Conservation (phyloP, 2,797 vertebrate species). For the Mormyrops attenuatus region DNA sequence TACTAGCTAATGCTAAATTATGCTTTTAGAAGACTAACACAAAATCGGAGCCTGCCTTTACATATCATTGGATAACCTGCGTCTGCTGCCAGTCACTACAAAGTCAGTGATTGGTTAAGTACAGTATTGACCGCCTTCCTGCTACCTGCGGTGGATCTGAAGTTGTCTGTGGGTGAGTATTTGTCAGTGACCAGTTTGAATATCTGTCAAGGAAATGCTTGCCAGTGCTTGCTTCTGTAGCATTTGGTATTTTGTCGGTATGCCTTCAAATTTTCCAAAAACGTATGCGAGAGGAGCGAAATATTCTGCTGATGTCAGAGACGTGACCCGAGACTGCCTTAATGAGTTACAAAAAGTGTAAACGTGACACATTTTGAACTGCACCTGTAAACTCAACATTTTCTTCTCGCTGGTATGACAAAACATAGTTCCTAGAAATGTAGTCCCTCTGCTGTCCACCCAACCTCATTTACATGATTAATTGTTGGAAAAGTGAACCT, state of each 20-base stretch:
- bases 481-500: not conserved
- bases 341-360: constrained; percentile 13
- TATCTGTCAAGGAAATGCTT: not conserved
- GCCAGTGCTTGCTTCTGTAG: not conserved
- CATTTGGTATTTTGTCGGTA: not conserved
- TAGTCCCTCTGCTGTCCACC: not conserved
- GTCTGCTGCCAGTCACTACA: not conserved
- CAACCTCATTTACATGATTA: not conserved
- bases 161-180: not conserved
- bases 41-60: not conserved
- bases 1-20: not conserved
- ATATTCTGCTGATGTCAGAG: not conserved
- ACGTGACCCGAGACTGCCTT: constrained; percentile 23
- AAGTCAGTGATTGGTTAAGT: not conserved
- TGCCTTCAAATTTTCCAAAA: not conserved
- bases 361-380: constrained; percentile 13
- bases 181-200: constrained; percentile 7
- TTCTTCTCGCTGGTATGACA: constrained; percentile 3
- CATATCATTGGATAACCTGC: not conserved
- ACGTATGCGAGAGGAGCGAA: not conserved
- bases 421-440: not conserved
- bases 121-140: not conserved
- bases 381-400: not conserved
- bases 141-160: not conserved
- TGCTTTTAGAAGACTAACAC: not conserved